phyloP scores from a whole-genome alignment of 2,888 invertebrate genomes.

The Omphaloscelis lunosa region DNA sequence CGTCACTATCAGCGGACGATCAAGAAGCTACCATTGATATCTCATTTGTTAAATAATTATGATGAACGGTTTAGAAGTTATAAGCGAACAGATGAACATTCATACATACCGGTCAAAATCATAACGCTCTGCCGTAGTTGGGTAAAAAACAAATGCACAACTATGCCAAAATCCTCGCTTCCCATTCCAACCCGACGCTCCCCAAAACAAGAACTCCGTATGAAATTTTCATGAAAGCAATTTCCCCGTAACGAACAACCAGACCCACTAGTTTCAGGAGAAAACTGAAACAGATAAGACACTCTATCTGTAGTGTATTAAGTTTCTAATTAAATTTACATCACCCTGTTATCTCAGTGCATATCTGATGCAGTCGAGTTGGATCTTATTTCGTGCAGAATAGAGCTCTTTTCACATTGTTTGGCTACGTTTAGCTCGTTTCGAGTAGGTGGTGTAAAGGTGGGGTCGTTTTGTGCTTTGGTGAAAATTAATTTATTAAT shows the following conservation, averaged over 20 bases:
- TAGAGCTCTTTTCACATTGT: constrained; percentile 55
- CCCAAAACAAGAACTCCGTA: constrained; percentile 40
- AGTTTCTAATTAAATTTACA: constrained; percentile 76
- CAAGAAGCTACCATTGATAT: too few species aligned
- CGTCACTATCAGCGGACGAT: too few species aligned
- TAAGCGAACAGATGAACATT: too few species aligned
- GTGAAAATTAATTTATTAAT: constrained; percentile 52
- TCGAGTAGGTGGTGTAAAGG: constrained; percentile 32
- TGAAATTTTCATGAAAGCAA: constrained; percentile 65
- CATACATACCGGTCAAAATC: too few species aligned
- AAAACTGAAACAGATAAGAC: constrained; percentile 62
- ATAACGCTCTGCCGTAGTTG: too few species aligned
- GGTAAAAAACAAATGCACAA: constrained; percentile 13
- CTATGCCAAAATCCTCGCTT: constrained; percentile 7
- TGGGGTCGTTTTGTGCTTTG: constrained; percentile 24
- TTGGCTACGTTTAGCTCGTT: constrained; percentile 16
- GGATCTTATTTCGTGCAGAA: constrained; percentile 51
- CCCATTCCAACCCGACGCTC: constrained; percentile 24
- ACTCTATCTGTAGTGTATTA: constrained; percentile 60
- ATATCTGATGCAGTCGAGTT: constrained; percentile 57
- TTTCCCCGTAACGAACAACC: constrained; percentile 47
- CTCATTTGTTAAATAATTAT: too few species aligned
- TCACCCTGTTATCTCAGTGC: constrained; percentile 69
- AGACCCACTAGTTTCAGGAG: constrained; percentile 43
- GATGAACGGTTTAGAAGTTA: too few species aligned